These are phyloP conservation scores for Amblyjoppa fuscipennis DNA, from an alignment of 2,888 invertebrate species.

Conservation along the genomic window DNA sequence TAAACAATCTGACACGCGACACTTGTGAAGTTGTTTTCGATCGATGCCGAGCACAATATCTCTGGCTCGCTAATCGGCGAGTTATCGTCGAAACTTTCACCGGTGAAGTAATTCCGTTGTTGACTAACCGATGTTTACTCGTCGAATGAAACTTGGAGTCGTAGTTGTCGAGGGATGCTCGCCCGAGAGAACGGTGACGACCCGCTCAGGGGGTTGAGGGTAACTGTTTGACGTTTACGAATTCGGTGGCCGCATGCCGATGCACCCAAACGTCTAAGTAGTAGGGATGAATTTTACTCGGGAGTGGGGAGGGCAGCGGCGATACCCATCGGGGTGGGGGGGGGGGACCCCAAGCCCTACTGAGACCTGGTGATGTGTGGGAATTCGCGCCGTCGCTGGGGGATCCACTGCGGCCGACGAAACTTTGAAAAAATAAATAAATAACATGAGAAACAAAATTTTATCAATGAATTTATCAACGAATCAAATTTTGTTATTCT, in stretches of 20 bases:
- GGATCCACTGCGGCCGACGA: slow-evolving; percentile 53
- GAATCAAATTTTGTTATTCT: too few relatives aligned
- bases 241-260: slow-evolving; percentile 84
- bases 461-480: too few relatives aligned
- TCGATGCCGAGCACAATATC: neutral
- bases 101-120: slow-evolving; percentile 38
- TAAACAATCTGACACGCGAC: slow-evolving; percentile 7
- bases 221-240: slow-evolving; percentile 85
- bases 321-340: slow-evolving; percentile 72
- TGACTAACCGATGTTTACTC: neutral
- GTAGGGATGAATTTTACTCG: slow-evolving; percentile 72
- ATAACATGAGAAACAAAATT: too few relatives aligned
- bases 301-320: slow-evolving; percentile 66
- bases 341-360: slow-evolving; percentile 78
- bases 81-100: slow-evolving; percentile 54
- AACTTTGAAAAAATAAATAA: slow-evolving; percentile 23
- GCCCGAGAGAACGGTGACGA: slow-evolving; percentile 69
- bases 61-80: slow-evolving; percentile 15
- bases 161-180: slow-evolving; percentile 39
- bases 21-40: slow-evolving; percentile 21
- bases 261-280: slow-evolving; percentile 75
- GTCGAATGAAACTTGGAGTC: slow-evolving; percentile 6
- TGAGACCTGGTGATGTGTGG: slow-evolving; percentile 85
- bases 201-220: slow-evolving; percentile 76
- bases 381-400: slow-evolving; percentile 81